phyloP scores from a whole-genome alignment of 2,797 vertebrate genomes.

The Aplochiton taeniatus region DNA sequence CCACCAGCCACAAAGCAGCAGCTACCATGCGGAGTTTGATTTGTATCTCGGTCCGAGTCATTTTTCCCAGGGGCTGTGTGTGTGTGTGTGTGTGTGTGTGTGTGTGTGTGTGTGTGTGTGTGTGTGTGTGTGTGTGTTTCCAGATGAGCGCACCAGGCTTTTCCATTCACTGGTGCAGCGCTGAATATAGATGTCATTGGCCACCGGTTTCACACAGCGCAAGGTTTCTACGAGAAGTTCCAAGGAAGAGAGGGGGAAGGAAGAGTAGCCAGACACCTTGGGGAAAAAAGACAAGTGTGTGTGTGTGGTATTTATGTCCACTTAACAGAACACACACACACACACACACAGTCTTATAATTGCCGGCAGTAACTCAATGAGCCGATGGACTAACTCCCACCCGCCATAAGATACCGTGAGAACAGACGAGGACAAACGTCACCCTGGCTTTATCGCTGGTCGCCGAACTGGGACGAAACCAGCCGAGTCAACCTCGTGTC shows the following conservation, averaged over 20 bases:
- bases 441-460: slow-evolving; percentile 26
- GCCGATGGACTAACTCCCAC: slow-evolving; percentile 28
- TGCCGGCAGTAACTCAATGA: slow-evolving; percentile 56
- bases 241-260: slow-evolving; percentile 12
- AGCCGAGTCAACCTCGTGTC: slow-evolving; percentile 26
- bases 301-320: too few species aligned
- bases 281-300: background rate
- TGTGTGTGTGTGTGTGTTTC: slow-evolving; percentile 52
- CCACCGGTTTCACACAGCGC: slow-evolving; percentile 55
- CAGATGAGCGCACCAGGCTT: slow-evolving; percentile 66
- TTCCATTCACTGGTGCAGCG: slow-evolving; percentile 57
- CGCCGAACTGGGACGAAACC: background rate
- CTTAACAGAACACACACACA: background rate
- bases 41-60: slow-evolving; percentile 39
- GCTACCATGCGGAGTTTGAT: too few species aligned
- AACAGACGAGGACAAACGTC: slow-evolving; percentile 29
- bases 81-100: slow-evolving; percentile 28
- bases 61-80: slow-evolving; percentile 61
- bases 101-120: slow-evolving; percentile 1
- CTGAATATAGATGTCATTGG: slow-evolving; percentile 45
- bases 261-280: slow-evolving; percentile 16
- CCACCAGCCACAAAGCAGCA: too few species aligned
- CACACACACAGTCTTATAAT: slow-evolving; percentile 54
- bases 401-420: slow-evolving; percentile 35
- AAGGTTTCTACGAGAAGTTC: slow-evolving; percentile 12